Evolutionary conservation across 2,888 invertebrate genomes (phyloP).

Genomic region (Watsonalla binaria): DNA sequence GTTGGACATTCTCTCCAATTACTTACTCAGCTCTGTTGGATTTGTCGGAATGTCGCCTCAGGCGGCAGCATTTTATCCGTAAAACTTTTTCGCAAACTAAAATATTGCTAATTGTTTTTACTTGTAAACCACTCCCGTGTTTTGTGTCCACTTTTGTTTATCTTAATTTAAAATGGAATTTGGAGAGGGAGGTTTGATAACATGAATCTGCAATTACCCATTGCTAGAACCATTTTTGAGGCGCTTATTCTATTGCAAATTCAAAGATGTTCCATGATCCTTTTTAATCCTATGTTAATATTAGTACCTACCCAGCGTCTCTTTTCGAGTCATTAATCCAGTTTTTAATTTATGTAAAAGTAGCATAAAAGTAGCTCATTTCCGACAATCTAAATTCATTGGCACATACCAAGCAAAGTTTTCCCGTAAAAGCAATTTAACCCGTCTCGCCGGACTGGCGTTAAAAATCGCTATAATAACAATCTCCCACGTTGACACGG

Average conservation of each 20-base stretch:
- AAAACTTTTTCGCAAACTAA: neutral
- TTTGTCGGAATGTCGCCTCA: constrained; percentile 10
- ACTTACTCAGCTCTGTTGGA: constrained; percentile 30
- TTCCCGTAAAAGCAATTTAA: constrained; percentile 30
- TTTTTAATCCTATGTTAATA: no score
- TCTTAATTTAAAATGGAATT: neutral
- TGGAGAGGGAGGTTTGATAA: neutral
- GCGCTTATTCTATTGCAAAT: no score
- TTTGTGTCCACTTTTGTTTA: neutral
- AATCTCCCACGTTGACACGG: constrained; percentile 28
- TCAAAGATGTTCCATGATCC: no score
- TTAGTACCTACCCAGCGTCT: no score
- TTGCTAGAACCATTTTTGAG: no score
- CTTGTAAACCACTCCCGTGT: neutral
- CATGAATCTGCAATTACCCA: neutral
- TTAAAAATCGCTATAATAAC: constrained; percentile 49
- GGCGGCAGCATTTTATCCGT: neutral
- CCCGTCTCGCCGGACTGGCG: constrained; percentile 21
- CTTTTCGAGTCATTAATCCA: no score
- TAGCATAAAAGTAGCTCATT: neutral
- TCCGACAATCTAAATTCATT: neutral
- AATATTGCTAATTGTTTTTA: neutral
- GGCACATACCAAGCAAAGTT: constrained; percentile 12
- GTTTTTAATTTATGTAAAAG: no score
- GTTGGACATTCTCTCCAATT: constrained; percentile 44